Evolutionary conservation across 2,113 vertebrate species (phyloP).

Genomic region (Misgurnus anguillicaudatus): DNA sequence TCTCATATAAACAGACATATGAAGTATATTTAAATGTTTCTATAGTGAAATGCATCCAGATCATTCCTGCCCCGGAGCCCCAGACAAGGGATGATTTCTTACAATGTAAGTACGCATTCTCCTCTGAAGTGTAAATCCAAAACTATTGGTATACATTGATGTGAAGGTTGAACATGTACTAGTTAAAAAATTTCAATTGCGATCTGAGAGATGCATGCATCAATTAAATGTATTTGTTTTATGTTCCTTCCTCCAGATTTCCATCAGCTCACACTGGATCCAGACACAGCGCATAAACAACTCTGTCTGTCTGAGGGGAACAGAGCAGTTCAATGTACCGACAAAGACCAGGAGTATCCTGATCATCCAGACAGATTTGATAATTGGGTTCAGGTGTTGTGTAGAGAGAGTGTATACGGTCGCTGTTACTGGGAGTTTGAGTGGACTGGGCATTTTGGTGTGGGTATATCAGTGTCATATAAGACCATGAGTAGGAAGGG

Average conservation of each 20-base stretch:
- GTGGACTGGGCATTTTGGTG: neutral
- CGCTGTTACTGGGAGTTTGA: conserved; percentile 24
- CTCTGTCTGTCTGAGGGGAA: neutral
- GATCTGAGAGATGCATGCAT: too few species aligned
- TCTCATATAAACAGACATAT: too few species aligned
- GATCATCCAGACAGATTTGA: conserved; percentile 7
- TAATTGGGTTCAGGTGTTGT: neutral
- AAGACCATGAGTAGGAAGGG: neutral
- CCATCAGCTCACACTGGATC: conserved; percentile 10
- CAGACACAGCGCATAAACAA: neutral
- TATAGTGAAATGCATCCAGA: neutral
- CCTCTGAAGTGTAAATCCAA: neutral
- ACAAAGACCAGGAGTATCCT: neutral
- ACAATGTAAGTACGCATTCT: neutral
- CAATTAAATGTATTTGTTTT: neutral
- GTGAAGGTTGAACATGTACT: too few species aligned
- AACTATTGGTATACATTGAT: too few species aligned
- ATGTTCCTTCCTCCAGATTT: neutral
- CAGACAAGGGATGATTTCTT: conserved; percentile 2
- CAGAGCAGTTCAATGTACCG: neutral
- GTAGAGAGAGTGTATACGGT: conserved; percentile 2
- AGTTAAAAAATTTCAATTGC: too few species aligned
- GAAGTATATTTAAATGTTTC: neutral
- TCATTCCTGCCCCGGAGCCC: neutral
- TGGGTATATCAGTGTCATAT: neutral